Evolutionary conservation across 1,140 invertebrate species (phyloP), one percentile per base, ranked within the genome.

Genomic region (Harlomillsia oculata): DNA sequence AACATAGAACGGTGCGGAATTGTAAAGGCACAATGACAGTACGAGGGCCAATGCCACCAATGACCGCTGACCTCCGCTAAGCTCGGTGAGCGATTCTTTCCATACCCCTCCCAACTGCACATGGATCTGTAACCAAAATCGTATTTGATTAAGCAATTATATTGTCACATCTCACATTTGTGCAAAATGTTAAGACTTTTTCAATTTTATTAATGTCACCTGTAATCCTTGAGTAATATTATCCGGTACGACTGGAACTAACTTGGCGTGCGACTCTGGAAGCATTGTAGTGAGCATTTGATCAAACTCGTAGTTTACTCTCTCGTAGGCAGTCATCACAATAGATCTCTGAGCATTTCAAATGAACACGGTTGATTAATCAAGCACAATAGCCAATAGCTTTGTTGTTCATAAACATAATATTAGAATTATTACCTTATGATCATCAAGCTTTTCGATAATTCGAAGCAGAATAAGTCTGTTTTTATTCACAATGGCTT

Each of bases 1-100:
- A 72, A 99, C 98, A 69, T 99, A 99, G 11, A 99, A 76, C 1
- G 96, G 97, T 13, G 97, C 97, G 5, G 97, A 96, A 68, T 96
- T 96, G 73, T 96, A 99, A 53, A 93, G 78, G 56, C 99, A 74
- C 84, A 99, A 89, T 23, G 96, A 87, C 58, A 99, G 77, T 63
- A 99, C 94, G 6, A 99, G 78, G 2, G 96, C 97, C 21, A 99
- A 75, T 1, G 96, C 96, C 23, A 98, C 93, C 18, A 99, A 76
- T 3, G 95, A 99, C 63, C 90, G 80, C 74, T 98, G 93, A 1
- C 95, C 96, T 52, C 96, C 96, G 55, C 91, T 97, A 43, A 99
- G 75, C 77, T 99, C 96, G 52, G 82, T 83, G 25, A 99, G 76
- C 11, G 87, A 93, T 61, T 99, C 94, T 73, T 99, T 99, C 90